Evolutionary conservation across 2,797 vertebrate species (phyloP).

Genomic region (Amazona ochrocephala): DNA sequence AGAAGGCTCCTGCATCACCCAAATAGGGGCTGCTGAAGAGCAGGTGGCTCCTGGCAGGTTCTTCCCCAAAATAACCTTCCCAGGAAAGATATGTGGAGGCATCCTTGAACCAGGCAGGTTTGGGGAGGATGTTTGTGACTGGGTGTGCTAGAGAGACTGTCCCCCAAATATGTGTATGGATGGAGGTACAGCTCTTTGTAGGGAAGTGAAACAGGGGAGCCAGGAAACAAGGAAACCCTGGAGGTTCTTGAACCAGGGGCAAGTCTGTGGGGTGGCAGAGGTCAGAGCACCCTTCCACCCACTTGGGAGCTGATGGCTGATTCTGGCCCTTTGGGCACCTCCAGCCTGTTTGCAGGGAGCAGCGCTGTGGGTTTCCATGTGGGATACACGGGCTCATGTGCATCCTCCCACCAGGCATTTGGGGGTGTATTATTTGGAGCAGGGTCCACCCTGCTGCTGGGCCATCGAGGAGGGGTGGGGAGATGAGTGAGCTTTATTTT

Average conservation of each 20-base stretch:
- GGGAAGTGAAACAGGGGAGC: neutral
- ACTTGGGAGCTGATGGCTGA: neutral
- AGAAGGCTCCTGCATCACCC: neutral
- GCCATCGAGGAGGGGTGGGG: no score
- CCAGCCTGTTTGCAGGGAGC: neutral
- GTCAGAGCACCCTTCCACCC: neutral
- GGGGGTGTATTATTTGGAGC: neutral
- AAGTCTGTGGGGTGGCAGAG: neutral
- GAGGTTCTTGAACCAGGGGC: neutral
- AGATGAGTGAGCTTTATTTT: neutral
- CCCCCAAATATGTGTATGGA: accelerated
- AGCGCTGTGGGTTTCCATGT: neutral
- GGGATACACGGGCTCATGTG: accelerated
- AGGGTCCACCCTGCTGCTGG: neutral
- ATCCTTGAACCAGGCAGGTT: neutral
- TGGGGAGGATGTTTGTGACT: neutral
- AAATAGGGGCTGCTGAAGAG: accelerated
- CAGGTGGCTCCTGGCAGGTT: neutral
- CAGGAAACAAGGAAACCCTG: neutral
- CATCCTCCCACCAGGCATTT: accelerated
- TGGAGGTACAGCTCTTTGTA: neutral
- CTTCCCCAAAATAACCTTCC: neutral
- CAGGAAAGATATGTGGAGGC: accelerated
- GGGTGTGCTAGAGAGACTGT: neutral
- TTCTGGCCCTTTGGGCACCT: neutral